Base-by-base conservation (phyloP, 2,888 invertebrate genomes). In the Epistrophe grossulariae region DNA sequence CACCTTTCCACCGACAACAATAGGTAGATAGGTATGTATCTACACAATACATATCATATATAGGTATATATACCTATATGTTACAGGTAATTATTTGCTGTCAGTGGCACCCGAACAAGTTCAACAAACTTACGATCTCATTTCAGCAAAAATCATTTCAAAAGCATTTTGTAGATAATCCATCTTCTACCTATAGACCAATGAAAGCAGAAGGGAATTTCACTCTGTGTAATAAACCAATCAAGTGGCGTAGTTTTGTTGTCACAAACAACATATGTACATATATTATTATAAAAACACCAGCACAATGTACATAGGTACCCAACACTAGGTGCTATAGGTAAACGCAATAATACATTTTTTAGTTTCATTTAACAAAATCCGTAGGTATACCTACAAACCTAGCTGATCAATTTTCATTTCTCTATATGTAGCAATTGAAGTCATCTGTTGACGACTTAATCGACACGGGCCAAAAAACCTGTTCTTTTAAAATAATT, bases 161-260 rank as follows among this genome's bases (percentile, higher is more conserved):
- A 43, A 28, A 72, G 11, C 64, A 17, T 28, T 31, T 55, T 11
- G n/a, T 48, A n/a, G n/a, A 66, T 59, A 62, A 66, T 62, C 43
- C 17, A 74, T 68, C 35, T 35, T 45, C 45, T 28, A n/a, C n/a
- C n/a, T n/a, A 45, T 31, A 43, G 45, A 17, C 72, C 31, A 64
- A 80, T 45, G 80, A 77, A 80, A 79, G 76, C 80, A 84, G 80
- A 80, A 84, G 84, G 80, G 84, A 80, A 76, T 80, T 84, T 84
- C 72, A 80, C 71, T 59, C 15, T 62, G 43, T 55, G 17, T 59
- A 64, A 66, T 66, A 66, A 83, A 45, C 59, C 52, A 72, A 68
- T n/a, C 78, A 35, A 71, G 64, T 52, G 19, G 19, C 68, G 55
- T 64, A 15, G 38, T n/a, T 4, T 31, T 55, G 11, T 28, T 28